These are phyloP conservation scores for Hydrochoerus hydrochaeris DNA, from an alignment of 2,113 vertebrate genomes.

Conservation along the genomic window DNA sequence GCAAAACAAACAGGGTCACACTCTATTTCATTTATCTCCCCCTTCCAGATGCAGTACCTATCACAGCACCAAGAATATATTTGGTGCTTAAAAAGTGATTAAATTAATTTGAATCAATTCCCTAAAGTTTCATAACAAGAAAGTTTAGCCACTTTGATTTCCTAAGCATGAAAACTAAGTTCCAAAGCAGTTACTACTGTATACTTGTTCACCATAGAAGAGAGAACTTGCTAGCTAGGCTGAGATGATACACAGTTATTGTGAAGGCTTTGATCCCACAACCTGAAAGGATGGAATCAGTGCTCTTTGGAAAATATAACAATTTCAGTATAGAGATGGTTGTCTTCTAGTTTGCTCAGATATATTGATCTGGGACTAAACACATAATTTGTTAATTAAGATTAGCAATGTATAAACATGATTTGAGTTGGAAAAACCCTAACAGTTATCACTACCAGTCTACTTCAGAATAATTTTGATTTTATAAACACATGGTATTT, in stretches of 20 bases:
- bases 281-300: background rate
- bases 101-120: slow-evolving; percentile 11
- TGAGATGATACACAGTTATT: background rate
- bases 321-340: background rate
- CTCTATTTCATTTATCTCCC: slow-evolving; percentile 40
- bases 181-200: background rate
- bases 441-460: background rate
- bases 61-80: slow-evolving; percentile 40
- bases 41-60: slow-evolving; percentile 36
- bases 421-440: slow-evolving; percentile 35
- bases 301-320: background rate
- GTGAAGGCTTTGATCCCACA: slow-evolving; percentile 14
- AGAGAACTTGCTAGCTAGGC: background rate
- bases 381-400: slow-evolving; percentile 31
- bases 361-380: background rate
- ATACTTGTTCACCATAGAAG: slow-evolving; percentile 25
- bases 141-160: slow-evolving; percentile 46
- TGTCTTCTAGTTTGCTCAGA: background rate
- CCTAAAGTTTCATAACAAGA: slow-evolving; percentile 40
- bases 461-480: slow-evolving; percentile 6
- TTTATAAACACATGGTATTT: slow-evolving; percentile 25
- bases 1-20: slow-evolving; percentile 4
- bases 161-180: slow-evolving; percentile 24
- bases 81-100: background rate
- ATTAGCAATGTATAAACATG: background rate